Evolutionary conservation across 1,140 invertebrate genomes (phyloP).

Genomic region (Hirudo medicinalis): DNA sequence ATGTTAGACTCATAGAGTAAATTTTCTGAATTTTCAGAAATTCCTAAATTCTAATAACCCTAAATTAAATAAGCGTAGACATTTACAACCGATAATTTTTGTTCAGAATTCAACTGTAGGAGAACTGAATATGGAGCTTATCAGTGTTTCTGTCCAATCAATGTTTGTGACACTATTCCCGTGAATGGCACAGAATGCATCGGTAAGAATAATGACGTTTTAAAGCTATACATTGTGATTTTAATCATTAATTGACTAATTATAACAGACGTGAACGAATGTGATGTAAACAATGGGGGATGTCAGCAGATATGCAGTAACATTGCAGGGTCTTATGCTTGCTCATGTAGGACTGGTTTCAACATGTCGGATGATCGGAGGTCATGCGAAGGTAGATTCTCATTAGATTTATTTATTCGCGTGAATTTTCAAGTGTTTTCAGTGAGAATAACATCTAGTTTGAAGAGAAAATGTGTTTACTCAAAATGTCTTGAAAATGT

Average conservation of each 20-base stretch:
- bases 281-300: slow-evolving; percentile 1
- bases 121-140: slow-evolving; percentile 12
- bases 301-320: slow-evolving; percentile 12
- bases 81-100: too few relatives aligned
- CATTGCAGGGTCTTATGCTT: not conserved
- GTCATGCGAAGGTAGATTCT: slow-evolving; percentile 4
- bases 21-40: too few relatives aligned
- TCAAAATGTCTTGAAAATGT: too few relatives aligned
- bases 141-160: slow-evolving; percentile 21
- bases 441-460: too few relatives aligned
- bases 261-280: slow-evolving; percentile 12
- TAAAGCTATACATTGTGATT: not conserved
- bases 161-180: slow-evolving; percentile 17
- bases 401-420: too few relatives aligned
- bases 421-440: too few relatives aligned
- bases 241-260: not conserved
- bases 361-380: not conserved
- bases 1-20: too few relatives aligned
- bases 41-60: too few relatives aligned
- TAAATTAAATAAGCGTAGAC: too few relatives aligned
- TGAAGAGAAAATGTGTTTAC: too few relatives aligned
- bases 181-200: slow-evolving; percentile 20
- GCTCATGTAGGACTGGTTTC: slow-evolving; percentile 1
- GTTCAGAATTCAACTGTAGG: slow-evolving; percentile 14
- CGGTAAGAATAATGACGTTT: not conserved